Base-by-base conservation (phyloP, 2,888 invertebrate genomes). In the Argyresthia albistria region DNA sequence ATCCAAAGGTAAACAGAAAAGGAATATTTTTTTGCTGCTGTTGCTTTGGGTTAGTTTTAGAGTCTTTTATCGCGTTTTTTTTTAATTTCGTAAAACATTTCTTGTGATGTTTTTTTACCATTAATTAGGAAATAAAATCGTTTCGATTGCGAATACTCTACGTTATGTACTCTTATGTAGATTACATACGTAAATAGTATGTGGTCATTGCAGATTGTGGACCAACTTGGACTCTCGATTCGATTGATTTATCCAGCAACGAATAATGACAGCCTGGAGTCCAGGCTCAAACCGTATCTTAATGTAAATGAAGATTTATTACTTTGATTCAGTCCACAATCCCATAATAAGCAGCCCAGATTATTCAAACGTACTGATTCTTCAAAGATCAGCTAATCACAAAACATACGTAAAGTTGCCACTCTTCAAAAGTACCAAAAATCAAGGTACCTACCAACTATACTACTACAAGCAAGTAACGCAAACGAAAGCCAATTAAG, bases 301-400 rank as follows among this genome's bases (percentile, higher is more conserved):
- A 57, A 67, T 65, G 63, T 65, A 64, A 65, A 66, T 66, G 57
- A 57, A 61, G 56, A 60, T 62, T 62, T 53, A 65, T 65, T 58
- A 65, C 57, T 56, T 63, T 58, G 63, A 66, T 65, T 58, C 63
- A 63, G 64, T 64, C 54, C 49, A 46, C 55, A 60, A 55, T 59
- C 42, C 56, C 56, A 55, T 66, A 63, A 25, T 4, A 25, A 25
- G 25, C 25, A 25, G 25, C 6, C 25, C 25, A 25, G 25, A 25
- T 25, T 25, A 25, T 25, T 25, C 25, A 25, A 57, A 58, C 11
- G 48, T 46, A 25, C 3, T 25, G 2, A 25, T 42, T 11, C 42
- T 42, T 42, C 10, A 42, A 42, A 11, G 9, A 42, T 42, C 12
- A 6, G 42, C 42, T 42, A 42, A 42, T 42, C 42, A 42, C 42